Percentiles rank a stretch among this genome's conserved stretches.
phyloP scores from a whole-genome alignment of 1,140 invertebrate species.

The Drosophila pachea region DNA sequence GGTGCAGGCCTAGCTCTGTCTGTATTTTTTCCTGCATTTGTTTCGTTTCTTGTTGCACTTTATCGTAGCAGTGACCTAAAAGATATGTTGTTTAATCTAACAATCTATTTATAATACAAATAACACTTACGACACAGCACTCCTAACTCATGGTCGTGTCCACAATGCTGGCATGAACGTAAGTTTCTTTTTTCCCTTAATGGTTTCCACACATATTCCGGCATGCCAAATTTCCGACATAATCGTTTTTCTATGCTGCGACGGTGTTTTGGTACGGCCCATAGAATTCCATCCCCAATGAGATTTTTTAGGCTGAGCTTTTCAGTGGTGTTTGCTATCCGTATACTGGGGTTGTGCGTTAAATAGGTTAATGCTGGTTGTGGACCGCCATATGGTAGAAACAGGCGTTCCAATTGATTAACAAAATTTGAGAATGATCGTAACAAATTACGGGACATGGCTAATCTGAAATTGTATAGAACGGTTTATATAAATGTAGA shows the following conservation, averaged over 20 bases:
- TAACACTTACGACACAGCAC: conserved; percentile 91
- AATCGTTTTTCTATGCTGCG: conserved; percentile 86
- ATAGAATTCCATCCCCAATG: conserved; percentile 86
- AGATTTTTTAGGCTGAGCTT: conserved; percentile 82
- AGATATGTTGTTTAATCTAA: neutral
- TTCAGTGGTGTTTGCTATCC: conserved; percentile 3
- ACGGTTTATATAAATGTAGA: conserved; percentile 49
- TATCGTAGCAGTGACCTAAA: conserved; percentile 89
- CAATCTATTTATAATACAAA: conserved; percentile 78
- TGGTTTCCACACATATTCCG: conserved; percentile 84
- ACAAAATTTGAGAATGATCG: conserved; percentile 55
- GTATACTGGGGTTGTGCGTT: conserved; percentile 26
- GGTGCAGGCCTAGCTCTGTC: conserved; percentile 83
- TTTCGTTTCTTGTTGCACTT: conserved; percentile 88
- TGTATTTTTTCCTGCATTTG: conserved; percentile 87
- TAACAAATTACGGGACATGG: conserved; percentile 55
- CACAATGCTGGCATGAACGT: conserved; percentile 87
- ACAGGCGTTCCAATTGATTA: conserved; percentile 44
- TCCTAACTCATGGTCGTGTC: conserved; percentile 87
- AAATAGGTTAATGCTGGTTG: conserved; percentile 55
- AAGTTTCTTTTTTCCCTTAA: conserved; percentile 86
- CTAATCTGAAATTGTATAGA: conserved; percentile 9
- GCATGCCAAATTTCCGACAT: conserved; percentile 85
- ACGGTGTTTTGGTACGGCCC: conserved; percentile 89
- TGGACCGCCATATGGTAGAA: conserved; percentile 36